These are phyloP conservation scores for Cosmopolites sordidus DNA, from an alignment of 2,888 invertebrate species.

Conservation along the genomic window DNA sequence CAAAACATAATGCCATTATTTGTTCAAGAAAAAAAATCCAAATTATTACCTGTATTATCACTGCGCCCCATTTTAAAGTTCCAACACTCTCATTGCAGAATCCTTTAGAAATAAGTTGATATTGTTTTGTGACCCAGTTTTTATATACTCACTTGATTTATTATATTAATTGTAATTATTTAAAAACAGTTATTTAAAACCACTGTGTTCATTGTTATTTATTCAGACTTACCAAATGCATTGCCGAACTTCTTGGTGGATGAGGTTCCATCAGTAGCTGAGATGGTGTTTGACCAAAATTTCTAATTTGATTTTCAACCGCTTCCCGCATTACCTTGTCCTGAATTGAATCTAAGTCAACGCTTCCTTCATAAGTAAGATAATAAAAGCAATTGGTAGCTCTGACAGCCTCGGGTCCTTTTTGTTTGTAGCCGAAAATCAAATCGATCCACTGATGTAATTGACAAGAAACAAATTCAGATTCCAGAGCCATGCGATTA, in stretches of 20 bases:
- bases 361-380: slow-evolving; percentile 97
- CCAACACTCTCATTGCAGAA: no score
- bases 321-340: slow-evolving; percentile 91
- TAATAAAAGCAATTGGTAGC: slow-evolving; percentile 99
- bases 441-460: slow-evolving; percentile 99
- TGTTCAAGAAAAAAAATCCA: no score
- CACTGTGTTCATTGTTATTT: neutral
- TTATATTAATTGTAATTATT: no score
- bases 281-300: slow-evolving; percentile 98
- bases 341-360: slow-evolving; percentile 83
- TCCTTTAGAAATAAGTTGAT: neutral
- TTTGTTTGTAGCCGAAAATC: slow-evolving; percentile 98
- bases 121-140: neutral
- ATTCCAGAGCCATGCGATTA: slow-evolving; percentile 97
- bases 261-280: slow-evolving; percentile 98
- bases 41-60: no score
- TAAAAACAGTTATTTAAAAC: neutral
- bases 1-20: no score
- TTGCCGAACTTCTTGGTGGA: slow-evolving; percentile 91
- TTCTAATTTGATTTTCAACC: slow-evolving; percentile 93
- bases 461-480: slow-evolving; percentile 99
- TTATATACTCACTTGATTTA: neutral
- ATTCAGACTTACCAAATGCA: slow-evolving; percentile 75
- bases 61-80: no score
- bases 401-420: slow-evolving; percentile 95